Base-by-base conservation (phyloP, 2,888 invertebrate species). In the Slavum lentiscoides region DNA sequence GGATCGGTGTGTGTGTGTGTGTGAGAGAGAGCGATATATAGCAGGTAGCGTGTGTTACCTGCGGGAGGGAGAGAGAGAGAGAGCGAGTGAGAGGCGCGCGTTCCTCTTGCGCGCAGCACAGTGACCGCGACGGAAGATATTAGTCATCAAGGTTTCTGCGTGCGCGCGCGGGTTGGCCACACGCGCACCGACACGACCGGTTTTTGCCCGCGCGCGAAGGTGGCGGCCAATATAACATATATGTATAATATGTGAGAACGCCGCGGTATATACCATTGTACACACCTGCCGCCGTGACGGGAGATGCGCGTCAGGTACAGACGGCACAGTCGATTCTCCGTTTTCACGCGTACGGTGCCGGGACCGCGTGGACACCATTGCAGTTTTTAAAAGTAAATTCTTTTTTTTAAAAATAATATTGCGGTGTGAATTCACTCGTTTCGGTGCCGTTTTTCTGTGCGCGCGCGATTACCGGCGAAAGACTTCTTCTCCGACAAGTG, bases 91-190 rank as follows among this genome's bases (percentile, higher is more conserved):
- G 30, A 30, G 30, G 30, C 30, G 30, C 30, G 30, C 55, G 17
- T 59, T 59, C 43, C 61, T 67, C 4, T 30, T 30, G 30, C 30
- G 30, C 30, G 58, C 43, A 43, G 19, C 62, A 58, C 68, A 68
- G 76, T 70, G 77, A 77, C 77, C 77, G 70, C 39, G 39, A 23
- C 21, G 30, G 30, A 77, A 77, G 30, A 30, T 30, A 30, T 77
- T 77, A 77, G 77, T 77, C 77, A 77, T 77, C 77, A 70, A 69
- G 77, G 77, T 77, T 62, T 70, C 62, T 77, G 69, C 69, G 77
- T 39, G 37, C 76, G 69, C 69, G 77, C 55, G 55, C 76, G 68
- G 68, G 49, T 69, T 55, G 74, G 64, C 68, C 23, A 62, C 61
- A 19, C 66, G 37, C 55, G 13, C 74, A 37, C 11, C 66, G 37